phyloP scores from a whole-genome alignment of 2,888 invertebrate genomes.

The Subacronicta megacephala region DNA sequence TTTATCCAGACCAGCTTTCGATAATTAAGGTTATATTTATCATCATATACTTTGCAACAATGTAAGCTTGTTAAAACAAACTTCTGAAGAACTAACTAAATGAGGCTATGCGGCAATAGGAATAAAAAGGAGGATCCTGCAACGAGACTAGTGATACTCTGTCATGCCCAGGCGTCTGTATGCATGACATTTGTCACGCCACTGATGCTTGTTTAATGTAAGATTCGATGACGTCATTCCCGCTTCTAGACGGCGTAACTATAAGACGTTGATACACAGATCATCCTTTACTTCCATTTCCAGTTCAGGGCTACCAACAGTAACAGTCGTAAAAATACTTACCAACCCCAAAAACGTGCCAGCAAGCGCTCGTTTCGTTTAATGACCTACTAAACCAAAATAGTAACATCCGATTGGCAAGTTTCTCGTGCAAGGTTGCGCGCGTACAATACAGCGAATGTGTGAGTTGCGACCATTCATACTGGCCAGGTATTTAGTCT shows the following conservation, averaged over 20 bases:
- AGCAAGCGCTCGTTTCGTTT: constrained; percentile 65
- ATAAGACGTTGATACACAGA: neutral
- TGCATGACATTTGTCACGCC: neutral
- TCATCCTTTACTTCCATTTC: neutral
- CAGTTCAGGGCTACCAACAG: constrained; percentile 5
- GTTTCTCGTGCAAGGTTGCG: constrained; percentile 72
- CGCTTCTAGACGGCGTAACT: neutral
- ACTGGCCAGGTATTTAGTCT: constrained; percentile 40
- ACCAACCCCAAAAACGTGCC: constrained; percentile 45
- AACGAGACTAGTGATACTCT: neutral
- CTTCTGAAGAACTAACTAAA: too few species aligned
- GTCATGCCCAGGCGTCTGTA: neutral
- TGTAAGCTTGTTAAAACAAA: too few species aligned
- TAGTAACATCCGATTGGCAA: constrained; percentile 77
- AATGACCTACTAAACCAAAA: constrained; percentile 82
- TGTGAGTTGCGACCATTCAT: constrained; percentile 63
- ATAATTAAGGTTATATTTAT: too few species aligned
- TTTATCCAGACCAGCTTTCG: too few species aligned
- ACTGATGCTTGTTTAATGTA: neutral
- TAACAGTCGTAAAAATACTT: constrained; percentile 33
- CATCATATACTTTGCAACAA: too few species aligned
- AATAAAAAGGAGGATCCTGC: neutral
- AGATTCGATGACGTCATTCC: neutral
- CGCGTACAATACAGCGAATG: constrained; percentile 66
- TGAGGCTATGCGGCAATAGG: too few species aligned